A percentile compares a stretch with the other conserved stretches of the same genome.
Evolutionary conservation across 2,113 vertebrate genomes (phyloP).

Genomic region (Marcusenius ussheri): DNA sequence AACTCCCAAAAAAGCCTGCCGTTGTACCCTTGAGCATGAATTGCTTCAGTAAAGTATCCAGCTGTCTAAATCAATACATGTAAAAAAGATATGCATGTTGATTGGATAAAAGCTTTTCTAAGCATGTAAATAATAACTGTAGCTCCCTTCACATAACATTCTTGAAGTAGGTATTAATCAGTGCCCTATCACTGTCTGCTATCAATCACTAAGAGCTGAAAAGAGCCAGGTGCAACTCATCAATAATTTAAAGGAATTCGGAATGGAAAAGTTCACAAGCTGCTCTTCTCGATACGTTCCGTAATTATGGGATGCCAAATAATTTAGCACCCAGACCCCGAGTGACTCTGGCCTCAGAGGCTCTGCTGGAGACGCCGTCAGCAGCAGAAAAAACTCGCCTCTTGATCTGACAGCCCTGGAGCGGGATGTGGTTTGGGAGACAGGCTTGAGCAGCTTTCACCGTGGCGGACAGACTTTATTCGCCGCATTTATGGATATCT

Average conservation of each 20-base stretch:
- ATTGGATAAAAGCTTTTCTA: conserved; percentile 5
- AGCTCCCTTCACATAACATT: neutral
- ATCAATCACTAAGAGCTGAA: neutral
- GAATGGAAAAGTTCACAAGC: neutral
- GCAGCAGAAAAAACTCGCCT: neutral
- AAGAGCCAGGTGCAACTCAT: conserved; percentile 2
- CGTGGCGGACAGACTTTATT: neutral
- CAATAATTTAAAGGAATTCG: neutral
- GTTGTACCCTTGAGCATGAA: conserved; percentile 6
- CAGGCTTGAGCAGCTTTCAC: neutral
- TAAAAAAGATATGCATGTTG: neutral
- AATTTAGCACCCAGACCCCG: neutral
- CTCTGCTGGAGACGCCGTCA: neutral
- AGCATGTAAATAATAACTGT: conserved; percentile 9
- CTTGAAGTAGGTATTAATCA: neutral
- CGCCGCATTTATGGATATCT: neutral
- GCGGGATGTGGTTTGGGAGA: neutral
- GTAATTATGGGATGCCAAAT: conserved; percentile 4
- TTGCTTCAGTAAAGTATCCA: conserved; percentile 7
- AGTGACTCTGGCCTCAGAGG: neutral
- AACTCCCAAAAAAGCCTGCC: neutral
- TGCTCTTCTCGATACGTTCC: neutral
- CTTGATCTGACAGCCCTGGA: neutral
- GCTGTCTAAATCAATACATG: conserved; percentile 7
- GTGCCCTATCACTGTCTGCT: neutral